Percentiles rank a stretch among this genome's conserved stretches.
Conservation (phyloP, 2,113 vertebrate species). For the Daboia siamensis region DNA sequence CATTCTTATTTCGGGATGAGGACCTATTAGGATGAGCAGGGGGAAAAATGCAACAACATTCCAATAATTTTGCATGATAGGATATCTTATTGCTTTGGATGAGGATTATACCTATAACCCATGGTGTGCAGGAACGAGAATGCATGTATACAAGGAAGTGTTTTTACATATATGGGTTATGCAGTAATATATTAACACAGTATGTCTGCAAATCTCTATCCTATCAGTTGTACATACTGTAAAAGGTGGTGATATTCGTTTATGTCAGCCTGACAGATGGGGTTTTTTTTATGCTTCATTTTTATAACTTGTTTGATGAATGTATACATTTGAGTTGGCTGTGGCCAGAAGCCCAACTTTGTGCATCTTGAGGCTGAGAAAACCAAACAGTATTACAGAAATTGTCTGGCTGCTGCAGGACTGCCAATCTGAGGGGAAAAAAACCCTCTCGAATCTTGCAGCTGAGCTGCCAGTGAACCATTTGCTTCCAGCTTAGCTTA, state of each 20-base stretch:
- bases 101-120: not conserved
- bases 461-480: conserved; percentile 51
- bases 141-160: not conserved
- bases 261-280: not conserved
- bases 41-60: not conserved
- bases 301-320: not conserved
- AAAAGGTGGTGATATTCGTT: not conserved
- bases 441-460: conserved; percentile 60
- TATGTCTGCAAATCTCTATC: not conserved
- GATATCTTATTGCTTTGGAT: not conserved
- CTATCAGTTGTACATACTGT: not conserved
- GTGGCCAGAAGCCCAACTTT: not conserved
- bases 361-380: conserved; percentile 3
- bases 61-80: not conserved
- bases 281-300: not conserved
- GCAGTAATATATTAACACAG: not conserved
- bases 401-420: not conserved
- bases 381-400: conserved; percentile 35
- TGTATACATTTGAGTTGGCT: not conserved
- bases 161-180: not conserved
- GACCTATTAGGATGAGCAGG: not conserved
- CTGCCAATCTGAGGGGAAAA: conserved; percentile 11
- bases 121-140: not conserved
- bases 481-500: conserved; percentile 78
- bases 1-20: not conserved